These are phyloP conservation scores for Aelia acuminata DNA, from an alignment of 2,888 invertebrate genomes.

Conservation along the genomic window DNA sequence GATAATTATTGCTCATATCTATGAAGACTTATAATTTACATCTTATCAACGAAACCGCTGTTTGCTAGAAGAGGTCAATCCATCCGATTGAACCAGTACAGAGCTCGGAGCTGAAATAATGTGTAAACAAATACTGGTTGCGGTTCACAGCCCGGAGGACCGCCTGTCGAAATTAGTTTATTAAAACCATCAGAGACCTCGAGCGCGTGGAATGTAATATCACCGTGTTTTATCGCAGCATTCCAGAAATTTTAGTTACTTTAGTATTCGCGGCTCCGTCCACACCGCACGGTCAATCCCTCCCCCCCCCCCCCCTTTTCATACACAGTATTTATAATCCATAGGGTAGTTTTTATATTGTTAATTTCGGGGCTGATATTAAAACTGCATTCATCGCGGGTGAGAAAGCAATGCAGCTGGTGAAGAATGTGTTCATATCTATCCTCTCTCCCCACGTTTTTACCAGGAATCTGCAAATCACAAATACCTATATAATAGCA, in stretches of 20 bases:
- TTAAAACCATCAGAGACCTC: background rate
- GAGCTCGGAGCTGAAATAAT: too few relatives aligned
- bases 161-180: conserved; percentile 17
- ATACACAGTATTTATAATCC: background rate
- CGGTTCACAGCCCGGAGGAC: background rate
- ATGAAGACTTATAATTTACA: too few relatives aligned
- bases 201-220: conserved; percentile 16
- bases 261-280: background rate
- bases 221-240: conserved; percentile 13
- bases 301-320: background rate
- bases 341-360: background rate
- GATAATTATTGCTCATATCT: too few relatives aligned
- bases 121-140: conserved; percentile 12
- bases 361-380: background rate
- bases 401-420: background rate
- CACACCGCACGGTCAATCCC: conserved; percentile 15
- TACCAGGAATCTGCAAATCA: too few relatives aligned
- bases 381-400: background rate
- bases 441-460: too few relatives aligned
- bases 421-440: background rate
- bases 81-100: too few relatives aligned
- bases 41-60: too few relatives aligned
- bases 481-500: too few relatives aligned
- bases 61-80: background rate
- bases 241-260: conserved; percentile 15